Conservation (phyloP, 2,113 vertebrate genomes). For the Cygnus buccinator region DNA sequence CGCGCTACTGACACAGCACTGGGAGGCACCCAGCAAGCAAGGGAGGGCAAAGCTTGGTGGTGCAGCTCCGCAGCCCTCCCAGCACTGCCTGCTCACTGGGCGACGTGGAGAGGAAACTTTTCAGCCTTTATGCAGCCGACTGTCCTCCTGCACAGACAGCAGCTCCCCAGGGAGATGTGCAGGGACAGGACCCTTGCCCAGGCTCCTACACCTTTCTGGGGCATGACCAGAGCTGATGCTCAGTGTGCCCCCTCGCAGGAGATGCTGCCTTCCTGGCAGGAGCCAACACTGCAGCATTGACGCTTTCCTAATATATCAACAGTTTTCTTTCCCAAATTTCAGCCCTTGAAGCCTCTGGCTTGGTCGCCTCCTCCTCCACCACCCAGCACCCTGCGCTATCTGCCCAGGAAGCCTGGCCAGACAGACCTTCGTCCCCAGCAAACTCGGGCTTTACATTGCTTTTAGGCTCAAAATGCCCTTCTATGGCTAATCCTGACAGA, state of each 20-base stretch:
- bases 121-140: not conserved
- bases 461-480: not conserved
- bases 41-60: not conserved
- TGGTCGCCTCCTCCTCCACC: not conserved
- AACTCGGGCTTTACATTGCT: not conserved
- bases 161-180: not conserved
- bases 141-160: not conserved
- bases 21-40: not conserved
- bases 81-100: not conserved
- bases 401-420: not conserved
- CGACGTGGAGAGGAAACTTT: not conserved
- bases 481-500: not conserved
- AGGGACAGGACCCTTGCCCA: not conserved
- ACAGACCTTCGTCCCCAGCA: not conserved
- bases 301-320: not conserved
- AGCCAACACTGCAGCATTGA: not conserved
- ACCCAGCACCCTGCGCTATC: not conserved
- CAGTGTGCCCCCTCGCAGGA: not conserved
- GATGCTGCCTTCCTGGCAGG: not conserved
- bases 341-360: conserved; percentile 23
- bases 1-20: not conserved
- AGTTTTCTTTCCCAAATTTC: not conserved
- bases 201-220: not conserved
- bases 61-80: not conserved
- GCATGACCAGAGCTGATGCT: rapidly evolving